phyloP scores from a whole-genome alignment of 2,797 vertebrate genomes.

The Anguilla marmorata region DNA sequence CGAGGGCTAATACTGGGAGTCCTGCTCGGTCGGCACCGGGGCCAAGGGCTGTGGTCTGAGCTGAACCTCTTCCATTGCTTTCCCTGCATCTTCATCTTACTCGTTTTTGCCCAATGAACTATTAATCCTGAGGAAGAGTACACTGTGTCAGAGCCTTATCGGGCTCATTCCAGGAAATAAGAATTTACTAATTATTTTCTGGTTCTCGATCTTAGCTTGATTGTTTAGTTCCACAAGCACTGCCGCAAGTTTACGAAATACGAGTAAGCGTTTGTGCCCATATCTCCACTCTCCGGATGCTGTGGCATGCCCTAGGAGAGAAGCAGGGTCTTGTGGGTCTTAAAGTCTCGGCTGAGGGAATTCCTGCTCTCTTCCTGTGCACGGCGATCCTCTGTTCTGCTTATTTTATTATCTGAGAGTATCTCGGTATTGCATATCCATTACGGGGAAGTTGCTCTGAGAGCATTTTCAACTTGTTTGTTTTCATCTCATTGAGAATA shows the following conservation, averaged over 20 bases:
- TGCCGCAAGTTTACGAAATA: background rate
- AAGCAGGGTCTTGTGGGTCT: background rate
- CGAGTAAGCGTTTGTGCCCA: background rate
- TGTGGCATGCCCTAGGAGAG: background rate
- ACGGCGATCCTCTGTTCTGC: background rate
- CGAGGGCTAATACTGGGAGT: background rate
- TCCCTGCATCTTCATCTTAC: background rate
- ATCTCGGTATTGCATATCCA: background rate
- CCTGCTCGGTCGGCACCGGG: background rate
- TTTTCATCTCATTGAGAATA: background rate
- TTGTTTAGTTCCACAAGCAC: background rate
- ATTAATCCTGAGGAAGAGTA: background rate
- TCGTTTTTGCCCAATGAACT: background rate
- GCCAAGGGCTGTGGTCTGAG: background rate
- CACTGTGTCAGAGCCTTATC: background rate
- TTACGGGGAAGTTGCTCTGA: slow-evolving; percentile 29
- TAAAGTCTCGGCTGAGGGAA: background rate
- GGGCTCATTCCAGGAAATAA: background rate
- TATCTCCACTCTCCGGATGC: no score
- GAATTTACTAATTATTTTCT: background rate
- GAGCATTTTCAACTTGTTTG: slow-evolving; percentile 24
- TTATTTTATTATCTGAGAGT: background rate
- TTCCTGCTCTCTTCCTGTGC: background rate
- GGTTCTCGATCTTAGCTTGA: background rate
- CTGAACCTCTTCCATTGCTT: background rate